A percentile compares a stretch with the other conserved stretches of the same genome.
Conservation (phyloP, 2,888 invertebrate genomes). For the Cryptus viduatorius region DNA sequence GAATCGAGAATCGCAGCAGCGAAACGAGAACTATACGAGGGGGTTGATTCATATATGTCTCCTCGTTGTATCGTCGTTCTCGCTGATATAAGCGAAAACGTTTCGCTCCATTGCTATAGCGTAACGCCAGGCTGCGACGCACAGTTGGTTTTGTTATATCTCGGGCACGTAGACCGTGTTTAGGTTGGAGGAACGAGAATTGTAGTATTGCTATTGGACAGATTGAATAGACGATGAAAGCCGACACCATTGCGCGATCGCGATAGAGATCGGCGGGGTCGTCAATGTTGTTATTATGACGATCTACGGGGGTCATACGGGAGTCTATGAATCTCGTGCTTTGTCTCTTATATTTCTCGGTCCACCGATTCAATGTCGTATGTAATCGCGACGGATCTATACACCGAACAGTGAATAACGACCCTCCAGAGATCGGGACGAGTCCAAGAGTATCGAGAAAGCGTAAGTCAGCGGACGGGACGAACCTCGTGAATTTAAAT, state of each 20-base stretch:
- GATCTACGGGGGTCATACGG: neutral
- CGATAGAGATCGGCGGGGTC: neutral
- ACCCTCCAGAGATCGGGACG: conserved; percentile 29
- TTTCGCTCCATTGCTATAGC: conserved; percentile 47
- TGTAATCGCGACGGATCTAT: conserved; percentile 7
- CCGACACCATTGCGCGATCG: conserved; percentile 30
- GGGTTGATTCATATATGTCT: conserved; percentile 61
- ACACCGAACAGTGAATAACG: conserved; percentile 51
- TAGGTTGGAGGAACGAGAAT: conserved; percentile 8
- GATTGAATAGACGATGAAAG: conserved; percentile 38
- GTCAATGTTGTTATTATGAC: conserved; percentile 6
- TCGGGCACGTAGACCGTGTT: conserved; percentile 14
- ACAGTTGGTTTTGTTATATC: conserved; percentile 47
- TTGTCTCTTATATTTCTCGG: no score
- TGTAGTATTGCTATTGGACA: conserved; percentile 7
- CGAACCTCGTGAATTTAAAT: conserved; percentile 54
- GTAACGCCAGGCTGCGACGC: conserved; percentile 28
- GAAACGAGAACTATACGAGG: conserved; percentile 21
- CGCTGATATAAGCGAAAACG: conserved; percentile 27
- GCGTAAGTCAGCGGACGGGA: neutral
- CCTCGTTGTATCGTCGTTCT: conserved; percentile 43
- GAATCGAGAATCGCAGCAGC: conserved; percentile 17
- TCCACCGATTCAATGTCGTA: no score
- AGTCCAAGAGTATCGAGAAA: conserved; percentile 24
- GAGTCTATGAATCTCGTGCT: no score